Evolutionary conservation across 2,888 invertebrate genomes (phyloP).

Genomic region (Clunio marinus): DNA sequence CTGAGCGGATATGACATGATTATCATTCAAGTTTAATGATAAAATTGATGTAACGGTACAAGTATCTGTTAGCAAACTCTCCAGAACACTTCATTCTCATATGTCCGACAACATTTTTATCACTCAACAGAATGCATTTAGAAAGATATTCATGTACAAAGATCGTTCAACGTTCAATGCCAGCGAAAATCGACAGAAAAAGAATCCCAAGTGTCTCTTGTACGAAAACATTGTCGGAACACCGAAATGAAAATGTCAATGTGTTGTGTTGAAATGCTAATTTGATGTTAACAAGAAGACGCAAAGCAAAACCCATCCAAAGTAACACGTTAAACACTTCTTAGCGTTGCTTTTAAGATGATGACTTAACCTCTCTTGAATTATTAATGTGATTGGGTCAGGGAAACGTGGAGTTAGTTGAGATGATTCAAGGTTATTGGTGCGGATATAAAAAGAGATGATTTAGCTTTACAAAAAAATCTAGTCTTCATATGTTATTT

Average conservation of each 20-base stretch:
- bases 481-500: too few relatives aligned
- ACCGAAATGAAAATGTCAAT: conserved; percentile 3
- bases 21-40: conserved; percentile 30
- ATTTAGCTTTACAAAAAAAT: too few relatives aligned
- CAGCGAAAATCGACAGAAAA: too few relatives aligned
- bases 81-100: too few relatives aligned
- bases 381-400: conserved; percentile 5
- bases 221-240: background rate
- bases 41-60: conserved; percentile 26
- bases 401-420: background rate
- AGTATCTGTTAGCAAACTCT: background rate
- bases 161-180: too few relatives aligned
- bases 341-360: too few relatives aligned
- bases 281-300: conserved; percentile 9
- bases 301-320: background rate
- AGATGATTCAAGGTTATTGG: background rate
- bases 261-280: conserved; percentile 25
- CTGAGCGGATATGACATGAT: conserved; percentile 31
- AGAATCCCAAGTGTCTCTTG: background rate
- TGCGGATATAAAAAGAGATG: too few relatives aligned
- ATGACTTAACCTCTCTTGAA: conserved; percentile 9
- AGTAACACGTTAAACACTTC: background rate
- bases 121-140: too few relatives aligned
- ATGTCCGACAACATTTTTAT: too few relatives aligned
- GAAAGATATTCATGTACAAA: too few relatives aligned